These are phyloP conservation scores for Serripes groenlandicus DNA, from an alignment of 2,888 invertebrate genomes.

Conservation along the genomic window DNA sequence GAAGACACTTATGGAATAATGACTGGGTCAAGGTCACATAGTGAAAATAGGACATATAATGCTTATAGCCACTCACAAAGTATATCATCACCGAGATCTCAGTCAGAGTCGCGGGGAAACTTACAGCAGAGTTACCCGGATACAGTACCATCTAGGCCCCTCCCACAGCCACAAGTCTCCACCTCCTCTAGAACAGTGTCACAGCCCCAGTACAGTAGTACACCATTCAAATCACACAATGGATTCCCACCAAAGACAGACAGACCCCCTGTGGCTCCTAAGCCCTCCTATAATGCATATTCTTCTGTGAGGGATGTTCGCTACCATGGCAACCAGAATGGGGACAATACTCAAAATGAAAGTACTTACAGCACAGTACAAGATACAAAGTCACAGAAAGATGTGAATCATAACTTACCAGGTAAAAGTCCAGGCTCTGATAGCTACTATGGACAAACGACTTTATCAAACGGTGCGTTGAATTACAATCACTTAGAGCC, in stretches of 20 bases:
- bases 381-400: conserved; percentile 35
- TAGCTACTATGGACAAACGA: conserved; percentile 25
- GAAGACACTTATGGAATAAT: conserved; percentile 1
- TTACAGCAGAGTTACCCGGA: conserved; percentile 41
- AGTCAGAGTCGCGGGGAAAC: conserved; percentile 41
- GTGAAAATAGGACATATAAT: conserved; percentile 1
- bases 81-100: conserved; percentile 33
- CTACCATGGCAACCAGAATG: conserved; percentile 26
- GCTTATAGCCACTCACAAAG: neutral
- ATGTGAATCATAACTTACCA: conserved; percentile 32
- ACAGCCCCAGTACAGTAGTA: conserved; percentile 35
- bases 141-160: neutral
- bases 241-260: conserved; percentile 2
- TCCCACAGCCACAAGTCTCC: conserved; percentile 6
- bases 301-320: conserved; percentile 21
- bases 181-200: conserved; percentile 12
- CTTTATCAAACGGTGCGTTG: neutral
- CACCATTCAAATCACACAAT: conserved; percentile 21
- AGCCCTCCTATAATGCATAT: conserved; percentile 31
- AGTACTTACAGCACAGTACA: conserved; percentile 50
- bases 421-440: conserved; percentile 25
- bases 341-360: neutral
- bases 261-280: conserved; percentile 50
- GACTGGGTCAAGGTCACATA: neutral
- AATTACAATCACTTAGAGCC: conserved; percentile 47